These are phyloP conservation scores for Fregetta grallaria DNA, from an alignment of 2,113 vertebrate genomes.

Conservation along the genomic window DNA sequence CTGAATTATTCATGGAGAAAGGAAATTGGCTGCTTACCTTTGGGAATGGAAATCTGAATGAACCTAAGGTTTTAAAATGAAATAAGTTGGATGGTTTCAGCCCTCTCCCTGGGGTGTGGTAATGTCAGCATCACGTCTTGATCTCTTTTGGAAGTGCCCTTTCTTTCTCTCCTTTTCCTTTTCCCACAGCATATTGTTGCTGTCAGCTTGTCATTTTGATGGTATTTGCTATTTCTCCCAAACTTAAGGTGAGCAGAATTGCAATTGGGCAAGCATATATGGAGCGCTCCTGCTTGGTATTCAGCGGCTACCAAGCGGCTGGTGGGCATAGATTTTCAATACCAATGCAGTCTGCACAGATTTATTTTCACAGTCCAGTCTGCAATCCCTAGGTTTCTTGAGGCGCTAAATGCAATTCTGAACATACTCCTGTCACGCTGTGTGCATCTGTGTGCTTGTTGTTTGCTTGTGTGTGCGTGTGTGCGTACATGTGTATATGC, in stretches of 20 bases:
- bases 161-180: neutral
- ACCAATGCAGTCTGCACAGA: neutral
- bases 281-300: neutral
- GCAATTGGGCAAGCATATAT: neutral
- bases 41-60: neutral
- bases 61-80: neutral
- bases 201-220: neutral
- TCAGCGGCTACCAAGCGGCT: neutral
- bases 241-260: neutral
- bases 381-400: neutral
- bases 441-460: neutral
- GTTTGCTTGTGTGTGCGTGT: neutral
- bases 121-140: neutral
- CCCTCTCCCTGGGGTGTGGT: neutral
- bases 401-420: neutral
- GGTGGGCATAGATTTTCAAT: neutral
- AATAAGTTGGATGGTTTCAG: neutral
- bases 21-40: conserved; percentile 4
- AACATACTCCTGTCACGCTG: neutral
- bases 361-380: neutral
- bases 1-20: neutral
- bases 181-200: neutral
- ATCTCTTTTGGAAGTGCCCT: neutral
- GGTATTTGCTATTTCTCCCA: neutral
- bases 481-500: neutral